Evolutionary conservation across 1,140 invertebrate genomes (phyloP).

Genomic region (Prorops nasuta): DNA sequence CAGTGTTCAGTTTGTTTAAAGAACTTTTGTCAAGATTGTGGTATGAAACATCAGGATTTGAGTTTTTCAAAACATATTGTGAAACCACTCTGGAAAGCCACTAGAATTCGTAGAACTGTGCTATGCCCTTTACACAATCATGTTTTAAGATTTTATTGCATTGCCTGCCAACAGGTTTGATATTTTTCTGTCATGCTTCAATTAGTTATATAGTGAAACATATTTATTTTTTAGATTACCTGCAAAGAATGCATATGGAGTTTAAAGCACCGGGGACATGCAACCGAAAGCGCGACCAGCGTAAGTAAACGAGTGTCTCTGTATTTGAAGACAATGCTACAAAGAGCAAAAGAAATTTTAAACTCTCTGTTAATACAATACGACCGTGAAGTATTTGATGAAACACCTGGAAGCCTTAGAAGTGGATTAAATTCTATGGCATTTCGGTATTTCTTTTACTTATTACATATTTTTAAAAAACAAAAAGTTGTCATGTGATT

Average conservation of each 20-base stretch:
- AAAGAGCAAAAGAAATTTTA: slow-evolving; percentile 35
- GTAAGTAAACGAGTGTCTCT: slow-evolving; percentile 36
- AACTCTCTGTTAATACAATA: slow-evolving; percentile 39
- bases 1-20: slow-evolving; percentile 51
- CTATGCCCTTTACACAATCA: slow-evolving; percentile 45
- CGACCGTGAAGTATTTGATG: slow-evolving; percentile 20
- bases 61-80: slow-evolving; percentile 35
- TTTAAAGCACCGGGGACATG: slow-evolving; percentile 42
- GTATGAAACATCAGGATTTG: slow-evolving; percentile 41
- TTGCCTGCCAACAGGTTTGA: slow-evolving; percentile 46
- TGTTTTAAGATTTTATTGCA: slow-evolving; percentile 46
- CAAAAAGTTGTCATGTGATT: too few relatives aligned
- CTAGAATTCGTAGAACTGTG: slow-evolving; percentile 37
- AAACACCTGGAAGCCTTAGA: too few relatives aligned
- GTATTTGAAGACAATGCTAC: slow-evolving; percentile 30
- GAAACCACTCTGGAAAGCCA: slow-evolving; percentile 48
- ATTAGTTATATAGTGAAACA: too few relatives aligned
- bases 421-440: too few relatives aligned
- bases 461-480: too few relatives aligned
- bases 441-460: too few relatives aligned
- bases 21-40: slow-evolving; percentile 52
- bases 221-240: slow-evolving; percentile 30
- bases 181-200: neutral
- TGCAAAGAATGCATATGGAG: slow-evolving; percentile 51
- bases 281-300: slow-evolving; percentile 41